Base-by-base conservation (phyloP, 1,140 invertebrate species). In the Pseudomyrmex concolor region DNA sequence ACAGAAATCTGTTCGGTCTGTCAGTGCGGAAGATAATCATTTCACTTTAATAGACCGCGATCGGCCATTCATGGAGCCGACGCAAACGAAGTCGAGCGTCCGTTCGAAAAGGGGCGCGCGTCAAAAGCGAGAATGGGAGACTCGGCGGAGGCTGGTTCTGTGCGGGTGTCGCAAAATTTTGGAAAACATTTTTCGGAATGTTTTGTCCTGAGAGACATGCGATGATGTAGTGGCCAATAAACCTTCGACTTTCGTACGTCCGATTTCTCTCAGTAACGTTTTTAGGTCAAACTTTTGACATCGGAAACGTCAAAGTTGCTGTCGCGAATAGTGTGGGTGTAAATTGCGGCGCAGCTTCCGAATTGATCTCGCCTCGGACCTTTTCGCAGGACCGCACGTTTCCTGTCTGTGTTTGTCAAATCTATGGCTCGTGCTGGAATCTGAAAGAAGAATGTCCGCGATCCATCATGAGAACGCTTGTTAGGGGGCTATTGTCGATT, bases 401-500 rank as follows among this genome's bases (percentile, higher is more conserved):
- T 45, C 43, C 72, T 57, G 68, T 57, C 54, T 57, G 45, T 50
- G 83, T 89, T 91, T 91, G 80, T 84, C 57, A 9, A 10, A 10
- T 43, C 13, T 17, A 15, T 12, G 76, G 55, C 89, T 83, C 85
- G 88, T 81, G 89, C 72, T 67, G 19, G 12, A 34, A 25, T 57
- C 50, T 62, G 59, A 22, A 71, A 67, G 77, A 89, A 74, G 87
- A 89, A 84, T 78, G 71, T 22, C 45, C 17, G 43, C 71, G 86
- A 92, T 92, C 91, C 89, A 91, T 90, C 85, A 93, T 66, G 55
- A 68, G 80, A 71, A 81, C 54, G 83, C 85, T 92, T 83, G 90
- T 91, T 92, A 89, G 59, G 13, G 34, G 60, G 8, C 85, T 22
- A 87, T 90, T 88, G 91, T 90, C 57, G 10, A 10, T 2, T 10